A percentile compares a stretch with the other conserved stretches of the same genome.
These are phyloP conservation scores for Pristionchus arcanus DNA, from an alignment of 2,888 invertebrate species.

Conservation along the genomic window DNA sequence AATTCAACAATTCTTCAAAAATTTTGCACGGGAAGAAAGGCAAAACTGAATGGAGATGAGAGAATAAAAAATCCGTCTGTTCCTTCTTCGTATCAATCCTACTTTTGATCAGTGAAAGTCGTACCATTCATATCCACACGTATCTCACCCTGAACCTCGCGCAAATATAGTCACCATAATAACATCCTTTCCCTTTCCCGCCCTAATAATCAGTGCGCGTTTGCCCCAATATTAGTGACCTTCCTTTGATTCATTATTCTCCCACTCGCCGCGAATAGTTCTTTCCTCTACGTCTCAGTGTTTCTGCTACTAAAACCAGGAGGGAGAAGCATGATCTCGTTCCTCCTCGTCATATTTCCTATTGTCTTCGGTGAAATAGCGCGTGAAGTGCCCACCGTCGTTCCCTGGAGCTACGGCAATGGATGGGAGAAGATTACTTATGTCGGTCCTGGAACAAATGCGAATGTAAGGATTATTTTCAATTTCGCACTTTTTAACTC, in stretches of 20 bases:
- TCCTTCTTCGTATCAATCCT: too few species aligned
- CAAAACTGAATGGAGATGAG: too few species aligned
- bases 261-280: too few species aligned
- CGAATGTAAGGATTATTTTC: neutral
- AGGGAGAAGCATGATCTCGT: neutral
- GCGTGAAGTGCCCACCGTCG: neutral
- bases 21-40: too few species aligned
- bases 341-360: neutral
- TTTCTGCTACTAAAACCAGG: too few species aligned
- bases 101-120: constrained; percentile 2
- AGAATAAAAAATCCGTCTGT: too few species aligned
- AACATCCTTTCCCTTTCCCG: neutral
- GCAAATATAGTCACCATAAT: too few species aligned
- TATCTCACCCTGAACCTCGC: neutral
- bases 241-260: neutral
- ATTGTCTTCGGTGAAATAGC: neutral
- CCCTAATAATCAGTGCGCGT: neutral
- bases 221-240: neutral
- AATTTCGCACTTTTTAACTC: neutral
- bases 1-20: too few species aligned
- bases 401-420: neutral
- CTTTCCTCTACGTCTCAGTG: too few species aligned
- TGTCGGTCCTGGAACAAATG: neutral
- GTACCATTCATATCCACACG: neutral
- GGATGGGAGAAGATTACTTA: neutral